These are phyloP conservation scores for Parauchenoglanis ngamensis DNA, from an alignment of 2,797 vertebrate species.

Conservation along the genomic window DNA sequence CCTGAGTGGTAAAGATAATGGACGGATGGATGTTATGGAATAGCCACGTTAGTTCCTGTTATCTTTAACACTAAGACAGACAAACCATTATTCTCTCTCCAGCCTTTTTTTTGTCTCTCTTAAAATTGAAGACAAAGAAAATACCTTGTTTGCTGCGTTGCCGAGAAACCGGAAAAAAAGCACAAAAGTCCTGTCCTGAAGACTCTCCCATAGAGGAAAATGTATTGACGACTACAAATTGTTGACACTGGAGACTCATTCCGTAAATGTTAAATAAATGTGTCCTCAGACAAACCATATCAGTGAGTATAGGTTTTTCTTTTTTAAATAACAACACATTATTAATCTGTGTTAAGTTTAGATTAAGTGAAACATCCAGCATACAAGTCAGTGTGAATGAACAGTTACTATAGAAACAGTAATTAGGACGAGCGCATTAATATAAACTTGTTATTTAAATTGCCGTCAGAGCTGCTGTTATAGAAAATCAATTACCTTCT, in stretches of 20 bases:
- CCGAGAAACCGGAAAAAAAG: no score
- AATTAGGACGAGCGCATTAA: no score
- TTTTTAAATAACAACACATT: background rate
- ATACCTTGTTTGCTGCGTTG: no score
- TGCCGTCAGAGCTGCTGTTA: background rate
- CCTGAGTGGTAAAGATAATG: no score
- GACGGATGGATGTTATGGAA: background rate
- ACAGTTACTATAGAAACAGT: background rate
- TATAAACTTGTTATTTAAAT: background rate
- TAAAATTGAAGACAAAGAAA: background rate
- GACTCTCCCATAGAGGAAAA: background rate
- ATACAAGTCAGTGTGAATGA: background rate
- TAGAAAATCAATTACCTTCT: background rate
- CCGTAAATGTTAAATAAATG: background rate
- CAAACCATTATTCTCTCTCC: no score
- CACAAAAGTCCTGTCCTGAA: no score
- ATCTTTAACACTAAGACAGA: background rate
- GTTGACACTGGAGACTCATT: background rate
- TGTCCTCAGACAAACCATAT: background rate
- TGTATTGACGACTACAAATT: background rate
- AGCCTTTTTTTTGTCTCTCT: background rate
- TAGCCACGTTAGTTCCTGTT: background rate
- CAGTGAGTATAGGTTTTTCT: background rate
- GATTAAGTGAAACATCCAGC: background rate
- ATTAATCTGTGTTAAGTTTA: background rate